These are phyloP conservation scores for Crocidura indochinensis DNA, from an alignment of 2,797 vertebrate genomes.

Conservation along the genomic window DNA sequence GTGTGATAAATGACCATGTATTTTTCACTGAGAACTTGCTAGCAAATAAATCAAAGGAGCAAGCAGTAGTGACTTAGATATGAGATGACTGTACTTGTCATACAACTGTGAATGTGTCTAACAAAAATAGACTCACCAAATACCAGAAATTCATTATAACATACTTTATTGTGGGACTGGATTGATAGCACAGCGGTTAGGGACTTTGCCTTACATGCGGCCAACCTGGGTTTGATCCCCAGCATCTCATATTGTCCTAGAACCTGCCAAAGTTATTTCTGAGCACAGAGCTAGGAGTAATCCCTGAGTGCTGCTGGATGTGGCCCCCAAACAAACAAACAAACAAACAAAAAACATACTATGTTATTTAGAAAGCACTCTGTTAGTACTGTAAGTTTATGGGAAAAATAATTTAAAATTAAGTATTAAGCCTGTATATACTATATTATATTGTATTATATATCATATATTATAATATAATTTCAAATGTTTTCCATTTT, in stretches of 20 bases:
- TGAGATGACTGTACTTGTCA: not conserved
- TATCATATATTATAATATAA: too few relatives aligned
- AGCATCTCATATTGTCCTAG: too few relatives aligned
- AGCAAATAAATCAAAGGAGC: constrained; percentile 55
- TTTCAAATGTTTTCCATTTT: constrained; percentile 55
- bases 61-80: not conserved
- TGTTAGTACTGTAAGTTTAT: not conserved
- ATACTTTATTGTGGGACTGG: too few relatives aligned
- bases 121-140: constrained; percentile 13
- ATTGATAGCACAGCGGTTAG: too few relatives aligned
- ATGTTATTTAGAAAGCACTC: too few relatives aligned
- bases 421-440: constrained; percentile 49
- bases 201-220: too few relatives aligned
- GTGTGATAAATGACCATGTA: not conserved
- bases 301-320: too few relatives aligned
- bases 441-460: not conserved
- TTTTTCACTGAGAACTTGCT: constrained; percentile 20
- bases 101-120: constrained; percentile 36
- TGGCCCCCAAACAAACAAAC: too few relatives aligned
- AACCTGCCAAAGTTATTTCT: too few relatives aligned
- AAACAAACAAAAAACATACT: too few relatives aligned
- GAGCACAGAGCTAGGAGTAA: too few relatives aligned
- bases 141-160: constrained; percentile 46
- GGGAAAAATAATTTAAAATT: constrained; percentile 28
- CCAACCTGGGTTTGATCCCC: too few relatives aligned